A percentile compares a stretch with the other conserved stretches of the same genome.
Conservation (phyloP, 2,797 vertebrate genomes). For the Muraenolepis orangiensis region DNA sequence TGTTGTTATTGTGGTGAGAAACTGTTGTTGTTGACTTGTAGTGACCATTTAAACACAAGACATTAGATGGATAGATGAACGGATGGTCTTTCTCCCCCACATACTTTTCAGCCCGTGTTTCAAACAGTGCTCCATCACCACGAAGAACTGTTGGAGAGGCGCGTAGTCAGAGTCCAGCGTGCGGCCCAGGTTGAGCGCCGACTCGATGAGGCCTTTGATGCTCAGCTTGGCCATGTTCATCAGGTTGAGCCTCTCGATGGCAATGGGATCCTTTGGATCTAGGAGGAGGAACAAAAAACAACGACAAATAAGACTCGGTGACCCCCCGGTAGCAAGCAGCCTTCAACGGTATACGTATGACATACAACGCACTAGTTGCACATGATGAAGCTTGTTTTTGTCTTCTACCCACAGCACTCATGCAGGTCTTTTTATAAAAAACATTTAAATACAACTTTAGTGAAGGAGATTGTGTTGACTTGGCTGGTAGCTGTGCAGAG, state of each 20-base stretch:
- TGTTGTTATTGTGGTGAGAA: no score
- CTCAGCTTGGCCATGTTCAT: constrained; percentile 99
- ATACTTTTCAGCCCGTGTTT: constrained; percentile 96
- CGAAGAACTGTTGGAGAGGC: constrained; percentile 97
- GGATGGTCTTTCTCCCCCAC: not conserved
- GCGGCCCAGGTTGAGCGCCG: constrained; percentile 91
- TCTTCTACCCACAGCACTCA: not conserved
- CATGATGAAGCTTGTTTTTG: not conserved
- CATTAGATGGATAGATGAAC: no score
- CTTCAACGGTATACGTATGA: not conserved
- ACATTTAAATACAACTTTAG: not conserved
- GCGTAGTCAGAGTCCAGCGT: constrained; percentile 97
- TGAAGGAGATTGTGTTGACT: not conserved
- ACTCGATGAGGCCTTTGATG: constrained; percentile 97
- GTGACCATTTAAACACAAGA: no score
- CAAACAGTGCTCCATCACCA: constrained; percentile 98
- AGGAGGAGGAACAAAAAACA: not conserved
- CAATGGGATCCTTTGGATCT: constrained; percentile 98
- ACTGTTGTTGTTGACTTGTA: no score
- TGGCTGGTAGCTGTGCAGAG: not conserved
- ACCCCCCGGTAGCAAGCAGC: not conserved
- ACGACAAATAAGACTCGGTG: not conserved
- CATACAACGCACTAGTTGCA: not conserved
- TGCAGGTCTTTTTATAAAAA: not conserved
- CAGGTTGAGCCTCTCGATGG: constrained; percentile 96